phyloP scores from a whole-genome alignment of 64 coral and sea anemone genomes.

The Actinia tenebrosa region DNA sequence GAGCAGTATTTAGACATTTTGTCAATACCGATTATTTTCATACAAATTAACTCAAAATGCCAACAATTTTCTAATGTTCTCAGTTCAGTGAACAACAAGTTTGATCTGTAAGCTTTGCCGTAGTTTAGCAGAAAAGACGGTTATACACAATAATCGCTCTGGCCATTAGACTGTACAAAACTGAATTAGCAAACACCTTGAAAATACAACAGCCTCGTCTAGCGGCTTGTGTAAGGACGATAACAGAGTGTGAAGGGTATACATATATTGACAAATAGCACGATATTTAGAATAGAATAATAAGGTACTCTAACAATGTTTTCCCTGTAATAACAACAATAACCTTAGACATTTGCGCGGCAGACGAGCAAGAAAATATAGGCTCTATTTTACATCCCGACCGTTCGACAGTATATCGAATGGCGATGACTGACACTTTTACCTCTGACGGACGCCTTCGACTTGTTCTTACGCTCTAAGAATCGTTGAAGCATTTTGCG shows the following conservation, averaged over 20 bases:
- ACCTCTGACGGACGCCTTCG: slow-evolving; percentile 76
- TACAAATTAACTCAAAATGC: slow-evolving; percentile 9
- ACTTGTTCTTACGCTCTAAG: slow-evolving; percentile 75
- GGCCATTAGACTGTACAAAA: background rate
- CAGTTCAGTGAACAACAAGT: background rate
- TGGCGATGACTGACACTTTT: slow-evolving; percentile 26
- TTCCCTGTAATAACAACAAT: slow-evolving; percentile 1
- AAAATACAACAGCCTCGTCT: background rate
- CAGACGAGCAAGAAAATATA: slow-evolving; percentile 8
- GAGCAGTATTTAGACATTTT: background rate
- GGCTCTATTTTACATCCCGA: background rate
- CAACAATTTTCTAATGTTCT: background rate
- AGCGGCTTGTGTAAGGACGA: background rate
- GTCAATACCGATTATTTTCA: background rate
- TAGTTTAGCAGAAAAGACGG: background rate
- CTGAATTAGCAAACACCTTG: background rate
- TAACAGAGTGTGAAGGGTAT: slow-evolving; percentile 8
- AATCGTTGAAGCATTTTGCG: slow-evolving; percentile 82
- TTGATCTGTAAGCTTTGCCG: background rate
- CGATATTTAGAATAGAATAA: background rate
- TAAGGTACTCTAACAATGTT: background rate
- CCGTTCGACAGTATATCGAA: background rate
- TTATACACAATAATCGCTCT: background rate
- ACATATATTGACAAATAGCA: slow-evolving; percentile 15
- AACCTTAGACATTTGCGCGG: background rate